These are phyloP conservation scores for Glyptemys insculpta DNA, from an alignment of 2,797 vertebrate species.

Conservation along the genomic window DNA sequence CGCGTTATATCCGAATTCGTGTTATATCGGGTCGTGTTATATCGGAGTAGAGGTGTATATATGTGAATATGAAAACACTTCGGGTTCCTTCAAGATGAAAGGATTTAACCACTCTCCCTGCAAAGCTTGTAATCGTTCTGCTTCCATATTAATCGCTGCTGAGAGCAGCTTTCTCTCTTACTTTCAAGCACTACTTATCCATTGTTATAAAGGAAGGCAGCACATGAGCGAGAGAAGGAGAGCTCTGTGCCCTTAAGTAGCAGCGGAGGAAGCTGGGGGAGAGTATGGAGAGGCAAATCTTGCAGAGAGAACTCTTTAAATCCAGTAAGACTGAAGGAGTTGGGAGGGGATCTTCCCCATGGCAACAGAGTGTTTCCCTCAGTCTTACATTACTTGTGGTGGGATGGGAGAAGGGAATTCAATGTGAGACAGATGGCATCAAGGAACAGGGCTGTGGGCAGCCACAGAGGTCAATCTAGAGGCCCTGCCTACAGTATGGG, in stretches of 20 bases:
- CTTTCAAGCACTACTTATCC: background rate
- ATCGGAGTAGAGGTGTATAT: too few relatives aligned
- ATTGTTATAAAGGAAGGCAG: background rate
- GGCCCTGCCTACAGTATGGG: too few relatives aligned
- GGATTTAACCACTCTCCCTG: background rate
- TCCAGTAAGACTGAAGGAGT: rapidly evolving
- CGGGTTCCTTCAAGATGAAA: background rate
- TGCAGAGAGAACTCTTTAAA: background rate
- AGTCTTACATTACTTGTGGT: rapidly evolving
- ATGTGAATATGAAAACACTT: background rate
- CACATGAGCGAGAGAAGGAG: background rate
- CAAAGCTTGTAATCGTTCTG: background rate
- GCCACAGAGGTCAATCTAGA: background rate
- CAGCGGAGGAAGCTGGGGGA: rapidly evolving
- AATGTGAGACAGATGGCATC: rapidly evolving
- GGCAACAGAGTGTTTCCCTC: rapidly evolving
- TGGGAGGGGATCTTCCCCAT: background rate
- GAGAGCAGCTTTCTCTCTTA: background rate
- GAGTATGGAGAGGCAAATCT: background rate
- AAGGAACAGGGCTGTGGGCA: rapidly evolving
- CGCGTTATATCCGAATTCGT: too few relatives aligned
- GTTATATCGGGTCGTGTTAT: too few relatives aligned
- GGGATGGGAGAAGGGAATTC: background rate
- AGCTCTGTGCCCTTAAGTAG: background rate
- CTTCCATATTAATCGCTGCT: rapidly evolving